Evolutionary conservation across 2,888 invertebrate genomes (phyloP).

Genomic region (Hypena proboscidalis): DNA sequence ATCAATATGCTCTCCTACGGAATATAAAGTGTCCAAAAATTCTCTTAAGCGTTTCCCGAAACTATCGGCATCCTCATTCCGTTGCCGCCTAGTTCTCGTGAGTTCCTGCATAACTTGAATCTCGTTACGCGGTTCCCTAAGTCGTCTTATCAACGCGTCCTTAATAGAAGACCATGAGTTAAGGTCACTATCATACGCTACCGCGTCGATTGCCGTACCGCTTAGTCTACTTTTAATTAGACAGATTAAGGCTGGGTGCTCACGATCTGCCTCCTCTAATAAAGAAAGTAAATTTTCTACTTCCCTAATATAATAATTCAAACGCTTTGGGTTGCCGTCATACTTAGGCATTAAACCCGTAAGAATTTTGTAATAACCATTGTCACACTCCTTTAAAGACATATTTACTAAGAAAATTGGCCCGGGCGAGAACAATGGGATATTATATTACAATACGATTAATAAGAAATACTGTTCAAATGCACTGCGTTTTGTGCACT

Average conservation of each 20-base stretch:
- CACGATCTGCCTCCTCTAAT: slow-evolving; percentile 1
- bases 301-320: slow-evolving; percentile 1
- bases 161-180: neutral
- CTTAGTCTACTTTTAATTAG: no score
- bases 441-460: no score
- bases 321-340: neutral
- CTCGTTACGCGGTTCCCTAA: neutral
- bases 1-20: neutral
- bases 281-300: neutral
- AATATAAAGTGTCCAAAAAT: neutral
- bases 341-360: neutral
- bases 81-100: neutral
- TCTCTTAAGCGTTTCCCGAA: neutral
- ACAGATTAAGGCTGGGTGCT: neutral
- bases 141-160: neutral
- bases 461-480: no score
- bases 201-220: neutral
- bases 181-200: neutral
- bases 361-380: neutral
- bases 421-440: no score
- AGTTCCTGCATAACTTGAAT: neutral
- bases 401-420: no score
- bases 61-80: neutral
- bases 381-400: no score
- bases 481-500: no score